Evolutionary conservation across 2,888 invertebrate species (phyloP).

Genomic region (Gastrophysa polygoni): DNA sequence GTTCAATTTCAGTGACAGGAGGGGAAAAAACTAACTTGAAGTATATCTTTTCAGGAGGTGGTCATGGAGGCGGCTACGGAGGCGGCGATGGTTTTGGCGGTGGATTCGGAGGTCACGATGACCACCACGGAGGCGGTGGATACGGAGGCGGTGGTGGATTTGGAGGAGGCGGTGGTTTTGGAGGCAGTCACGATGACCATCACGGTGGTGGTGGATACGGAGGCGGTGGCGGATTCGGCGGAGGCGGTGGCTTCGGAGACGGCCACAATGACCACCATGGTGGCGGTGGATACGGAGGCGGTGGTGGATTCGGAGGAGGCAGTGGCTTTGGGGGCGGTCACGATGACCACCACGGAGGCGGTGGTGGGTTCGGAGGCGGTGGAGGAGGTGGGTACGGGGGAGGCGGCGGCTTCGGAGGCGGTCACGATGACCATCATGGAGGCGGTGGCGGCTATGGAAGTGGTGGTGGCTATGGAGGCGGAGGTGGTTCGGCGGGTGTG

Average conservation of each 20-base stretch:
- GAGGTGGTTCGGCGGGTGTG: conserved; percentile 13
- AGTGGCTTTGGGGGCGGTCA: conserved; percentile 6
- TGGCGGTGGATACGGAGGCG: conserved; percentile 2
- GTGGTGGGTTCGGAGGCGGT: not conserved
- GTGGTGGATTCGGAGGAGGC: not conserved
- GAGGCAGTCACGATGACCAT: conserved; percentile 17
- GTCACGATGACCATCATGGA: conserved; percentile 16
- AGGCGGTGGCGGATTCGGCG: conserved; percentile 11
- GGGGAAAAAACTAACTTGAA: too few species aligned
- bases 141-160: conserved; percentile 12
- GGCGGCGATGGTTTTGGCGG: conserved; percentile 13
- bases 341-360: conserved; percentile 13
- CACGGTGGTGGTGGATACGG: conserved; percentile 16
- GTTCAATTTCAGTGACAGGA: too few species aligned
- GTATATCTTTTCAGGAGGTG: not conserved
- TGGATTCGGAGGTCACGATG: conserved; percentile 10
- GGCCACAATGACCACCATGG: not conserved
- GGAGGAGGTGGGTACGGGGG: conserved; percentile 2
- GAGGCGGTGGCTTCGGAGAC: not conserved
- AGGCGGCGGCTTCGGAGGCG: conserved; percentile 12
- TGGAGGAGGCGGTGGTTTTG: conserved; percentile 18
- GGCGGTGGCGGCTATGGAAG: conserved; percentile 17
- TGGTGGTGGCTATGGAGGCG: conserved; percentile 12
- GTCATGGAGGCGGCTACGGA: conserved; percentile 10
- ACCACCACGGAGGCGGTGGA: conserved; percentile 14